Evolutionary conservation across 2,113 vertebrate species (phyloP).

Genomic region (Ondatra zibethicus): DNA sequence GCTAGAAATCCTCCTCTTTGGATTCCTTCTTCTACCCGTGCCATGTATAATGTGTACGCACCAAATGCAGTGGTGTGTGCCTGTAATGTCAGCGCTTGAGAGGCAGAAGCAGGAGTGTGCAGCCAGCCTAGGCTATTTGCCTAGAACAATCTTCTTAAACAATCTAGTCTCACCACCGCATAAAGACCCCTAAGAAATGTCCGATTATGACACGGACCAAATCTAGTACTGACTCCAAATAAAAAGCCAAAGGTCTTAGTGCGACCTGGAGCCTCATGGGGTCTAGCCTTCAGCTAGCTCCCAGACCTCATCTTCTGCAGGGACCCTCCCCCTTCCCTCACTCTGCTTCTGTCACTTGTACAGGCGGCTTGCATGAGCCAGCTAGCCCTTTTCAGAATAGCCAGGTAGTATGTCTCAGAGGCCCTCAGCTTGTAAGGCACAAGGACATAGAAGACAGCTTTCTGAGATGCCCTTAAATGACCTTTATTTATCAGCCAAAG

Average conservation of each 20-base stretch:
- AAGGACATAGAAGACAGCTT: neutral
- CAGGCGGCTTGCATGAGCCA: neutral
- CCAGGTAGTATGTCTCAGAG: neutral
- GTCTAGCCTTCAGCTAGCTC: neutral
- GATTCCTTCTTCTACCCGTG: neutral
- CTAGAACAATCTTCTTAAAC: neutral
- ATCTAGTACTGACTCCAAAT: neutral
- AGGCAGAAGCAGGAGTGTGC: neutral
- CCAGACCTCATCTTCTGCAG: neutral
- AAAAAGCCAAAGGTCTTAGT: neutral
- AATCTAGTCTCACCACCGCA: neutral
- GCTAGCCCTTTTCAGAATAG: neutral
- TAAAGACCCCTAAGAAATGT: neutral
- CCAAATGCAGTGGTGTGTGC: neutral
- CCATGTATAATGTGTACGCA: neutral
- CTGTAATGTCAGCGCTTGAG: neutral
- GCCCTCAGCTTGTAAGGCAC: neutral
- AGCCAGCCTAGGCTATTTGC: neutral
- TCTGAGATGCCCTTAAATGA: constrained; percentile 5
- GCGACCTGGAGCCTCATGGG: neutral
- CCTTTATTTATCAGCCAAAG: neutral
- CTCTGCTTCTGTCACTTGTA: neutral
- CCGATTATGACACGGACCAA: neutral
- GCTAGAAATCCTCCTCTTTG: neutral
- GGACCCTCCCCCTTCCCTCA: neutral